Evolutionary conservation across 2,113 vertebrate genomes (phyloP), one percentile per base, ranked within the genome.

Genomic region (Manacus vitellinus): DNA sequence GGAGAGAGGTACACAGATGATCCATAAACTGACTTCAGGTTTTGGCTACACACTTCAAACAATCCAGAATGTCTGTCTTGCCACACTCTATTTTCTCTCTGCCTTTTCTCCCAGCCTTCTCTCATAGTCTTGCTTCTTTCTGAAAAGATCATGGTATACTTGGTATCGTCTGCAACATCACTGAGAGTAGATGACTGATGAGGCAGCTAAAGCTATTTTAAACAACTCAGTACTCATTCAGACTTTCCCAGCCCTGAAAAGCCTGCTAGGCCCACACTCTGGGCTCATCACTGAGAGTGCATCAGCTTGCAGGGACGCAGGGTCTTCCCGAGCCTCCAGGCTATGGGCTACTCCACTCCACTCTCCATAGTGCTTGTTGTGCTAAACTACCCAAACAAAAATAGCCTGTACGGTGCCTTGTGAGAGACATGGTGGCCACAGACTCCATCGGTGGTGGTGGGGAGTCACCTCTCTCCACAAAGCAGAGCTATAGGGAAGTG

Each of bases 281-380:
- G 3, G 33, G 13, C 43, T 58, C 1, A 2, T 28, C 27, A 33
- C 1, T 37, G 23, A 25, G n/a, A 19, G 21, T 10, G 33, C 30
- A 56, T 22, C 43, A 82, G 31, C 71, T 61, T 1, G 0, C 35
- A 72, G 39, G 24, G 43, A 52, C 51, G 43, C 39, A 44, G 44
- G 49, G 8, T 43, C 47, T 77, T 67, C 31, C 33, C 4, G 13
- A 25, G 25, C 83, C 49, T 35, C 23, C 1, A 1, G 37, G 23
- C 37, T 58, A 7, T 23, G 30, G 44, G 61, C 66, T 35, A 11
- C 56, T 65, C 30, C n/a, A 14, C 33, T 77, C 37, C n/a, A 14
- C 33, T 77, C 37, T 15, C 37, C 5, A 1, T 0, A 1, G 28
- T 12, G 22, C 47, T 66, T 47, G n/a, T 54, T 1, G 0, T 35